Conservation (phyloP, 2,888 invertebrate species). For the Brachyopa scutellaris region DNA sequence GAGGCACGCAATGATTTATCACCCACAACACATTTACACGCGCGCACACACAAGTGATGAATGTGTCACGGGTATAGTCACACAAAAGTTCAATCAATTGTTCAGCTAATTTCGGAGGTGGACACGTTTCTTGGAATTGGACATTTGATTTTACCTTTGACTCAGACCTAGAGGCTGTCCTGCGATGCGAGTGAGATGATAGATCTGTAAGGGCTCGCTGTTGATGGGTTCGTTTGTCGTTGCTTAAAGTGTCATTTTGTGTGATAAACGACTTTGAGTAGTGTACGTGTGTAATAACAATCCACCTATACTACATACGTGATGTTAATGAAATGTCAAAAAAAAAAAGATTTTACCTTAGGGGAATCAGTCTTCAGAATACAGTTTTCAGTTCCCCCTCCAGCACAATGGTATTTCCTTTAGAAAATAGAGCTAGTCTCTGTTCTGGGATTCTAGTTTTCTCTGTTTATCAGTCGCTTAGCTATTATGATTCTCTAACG, state of each 20-base stretch:
- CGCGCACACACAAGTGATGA: constrained; percentile 24
- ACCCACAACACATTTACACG: neutral
- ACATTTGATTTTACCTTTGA: constrained; percentile 40
- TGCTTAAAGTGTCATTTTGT: constrained; percentile 42
- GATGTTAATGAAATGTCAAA: neutral
- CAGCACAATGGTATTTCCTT: too few relatives aligned
- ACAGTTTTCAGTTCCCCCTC: too few relatives aligned
- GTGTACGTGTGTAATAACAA: constrained; percentile 15
- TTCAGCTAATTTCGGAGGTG: constrained; percentile 30
- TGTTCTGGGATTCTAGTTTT: too few relatives aligned
- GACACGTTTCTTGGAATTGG: constrained; percentile 22
- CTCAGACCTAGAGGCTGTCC: neutral
- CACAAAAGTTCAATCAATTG: constrained; percentile 46
- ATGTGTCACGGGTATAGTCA: constrained; percentile 31
- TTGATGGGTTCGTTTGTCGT: constrained; percentile 29
- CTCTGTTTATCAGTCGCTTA: too few relatives aligned
- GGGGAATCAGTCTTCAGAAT: too few relatives aligned
- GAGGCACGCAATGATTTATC: constrained; percentile 35
- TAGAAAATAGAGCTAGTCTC: too few relatives aligned
- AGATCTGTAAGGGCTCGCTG: constrained; percentile 16
- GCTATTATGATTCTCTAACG: too few relatives aligned
- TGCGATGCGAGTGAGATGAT: constrained; percentile 34
- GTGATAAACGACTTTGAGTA: constrained; percentile 32
- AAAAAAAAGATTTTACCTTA: too few relatives aligned
- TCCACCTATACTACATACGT: too few relatives aligned